Conservation (phyloP, 2,113 vertebrate species). For the Sorex araneus region DNA sequence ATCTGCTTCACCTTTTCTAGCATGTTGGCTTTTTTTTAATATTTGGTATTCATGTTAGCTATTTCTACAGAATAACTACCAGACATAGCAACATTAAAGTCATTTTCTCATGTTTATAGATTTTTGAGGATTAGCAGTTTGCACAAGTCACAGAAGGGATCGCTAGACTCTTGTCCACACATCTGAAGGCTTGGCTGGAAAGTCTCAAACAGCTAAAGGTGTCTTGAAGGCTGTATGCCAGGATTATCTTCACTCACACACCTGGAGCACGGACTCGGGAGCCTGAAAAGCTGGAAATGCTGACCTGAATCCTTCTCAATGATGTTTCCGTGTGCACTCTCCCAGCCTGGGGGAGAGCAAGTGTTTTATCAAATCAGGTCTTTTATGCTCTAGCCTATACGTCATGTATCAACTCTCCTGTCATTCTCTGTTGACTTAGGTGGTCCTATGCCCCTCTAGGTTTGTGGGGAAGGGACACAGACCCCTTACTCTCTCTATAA, state of each 20-base stretch:
- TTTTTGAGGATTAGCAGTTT: neutral
- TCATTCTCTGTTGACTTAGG: neutral
- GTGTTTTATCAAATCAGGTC: neutral
- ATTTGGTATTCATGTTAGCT: neutral
- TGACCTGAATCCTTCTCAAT: neutral
- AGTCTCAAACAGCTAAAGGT: neutral
- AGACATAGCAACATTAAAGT: neutral
- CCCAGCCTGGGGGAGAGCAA: neutral
- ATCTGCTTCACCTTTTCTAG: no score
- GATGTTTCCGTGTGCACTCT: neutral
- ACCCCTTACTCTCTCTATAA: neutral
- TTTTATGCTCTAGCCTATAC: neutral
- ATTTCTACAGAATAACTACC: neutral
- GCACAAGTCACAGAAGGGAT: neutral
- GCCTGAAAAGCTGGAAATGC: neutral
- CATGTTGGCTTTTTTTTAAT: no score
- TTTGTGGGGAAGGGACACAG: neutral
- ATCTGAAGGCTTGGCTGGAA: neutral
- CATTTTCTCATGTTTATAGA: neutral
- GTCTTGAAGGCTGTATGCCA: neutral
- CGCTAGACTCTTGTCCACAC: neutral
- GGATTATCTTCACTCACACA: neutral
- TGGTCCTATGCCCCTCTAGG: neutral
- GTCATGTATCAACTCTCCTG: rapidly evolving
- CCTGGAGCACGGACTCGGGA: no score